Percentiles rank a stretch among this genome's conserved stretches.
These are phyloP conservation scores for Tachina grossa DNA, from an alignment of 2,888 invertebrate genomes.

Conservation along the genomic window DNA sequence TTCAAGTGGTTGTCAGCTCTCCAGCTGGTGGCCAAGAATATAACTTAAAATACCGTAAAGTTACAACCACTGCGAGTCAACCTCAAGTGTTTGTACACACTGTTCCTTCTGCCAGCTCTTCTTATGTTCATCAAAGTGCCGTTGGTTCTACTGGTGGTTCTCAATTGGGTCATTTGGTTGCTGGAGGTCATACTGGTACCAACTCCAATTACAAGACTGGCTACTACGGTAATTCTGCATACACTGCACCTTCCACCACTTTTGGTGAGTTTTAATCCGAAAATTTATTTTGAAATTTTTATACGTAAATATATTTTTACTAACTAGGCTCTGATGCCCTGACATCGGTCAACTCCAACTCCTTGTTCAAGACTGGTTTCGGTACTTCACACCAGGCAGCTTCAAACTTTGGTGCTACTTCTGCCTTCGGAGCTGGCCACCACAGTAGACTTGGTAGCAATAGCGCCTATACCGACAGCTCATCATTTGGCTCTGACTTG, in stretches of 20 bases:
- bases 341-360: constrained; percentile 33
- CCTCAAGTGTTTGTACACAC: constrained; percentile 71
- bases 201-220: constrained; percentile 50
- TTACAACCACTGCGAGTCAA: constrained; percentile 73
- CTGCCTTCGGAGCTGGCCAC: constrained; percentile 35
- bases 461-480: constrained; percentile 59
- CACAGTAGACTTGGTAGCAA: constrained; percentile 31
- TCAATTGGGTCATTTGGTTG: constrained; percentile 63
- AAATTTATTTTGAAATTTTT: not conserved
- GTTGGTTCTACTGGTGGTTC: constrained; percentile 57
- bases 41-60: constrained; percentile 73
- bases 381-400: constrained; percentile 46
- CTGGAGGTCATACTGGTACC: constrained; percentile 62
- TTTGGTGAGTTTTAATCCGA: constrained; percentile 32
- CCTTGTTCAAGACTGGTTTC: constrained; percentile 48
- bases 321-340: constrained; percentile 39
- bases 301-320: not conserved
- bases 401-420: constrained; percentile 36
- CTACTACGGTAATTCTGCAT: constrained; percentile 43
- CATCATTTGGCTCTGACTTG: constrained; percentile 54
- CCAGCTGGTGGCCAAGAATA: constrained; percentile 74
- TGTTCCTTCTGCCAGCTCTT: constrained; percentile 68
- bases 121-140: constrained; percentile 61
- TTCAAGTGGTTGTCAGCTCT: constrained; percentile 52
- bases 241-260: constrained; percentile 43